Percentiles rank a stretch among this genome's conserved stretches.
Conservation (phyloP, 92 coral and sea anemone species). For the Paramuricea clavata region DNA sequence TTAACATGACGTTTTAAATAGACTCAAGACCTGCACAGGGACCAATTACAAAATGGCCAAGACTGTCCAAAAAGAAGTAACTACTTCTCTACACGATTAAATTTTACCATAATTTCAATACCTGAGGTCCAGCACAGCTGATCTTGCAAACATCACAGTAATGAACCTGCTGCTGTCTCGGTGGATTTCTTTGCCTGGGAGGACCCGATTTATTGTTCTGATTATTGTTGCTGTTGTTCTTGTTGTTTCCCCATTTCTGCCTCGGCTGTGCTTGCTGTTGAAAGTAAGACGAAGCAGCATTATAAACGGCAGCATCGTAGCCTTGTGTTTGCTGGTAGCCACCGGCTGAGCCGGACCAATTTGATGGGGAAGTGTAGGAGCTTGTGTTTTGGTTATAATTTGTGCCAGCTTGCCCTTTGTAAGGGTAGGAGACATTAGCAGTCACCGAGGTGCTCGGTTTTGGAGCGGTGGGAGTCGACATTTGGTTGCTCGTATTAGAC, state of each 20-base stretch:
- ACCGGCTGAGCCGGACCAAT: conserved; percentile 75
- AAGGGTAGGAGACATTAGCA: conserved; percentile 93
- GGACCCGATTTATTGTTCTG: conserved; percentile 62
- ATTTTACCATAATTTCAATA: conserved; percentile 15
- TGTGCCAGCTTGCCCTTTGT: conserved; percentile 82
- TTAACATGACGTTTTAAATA: not conserved
- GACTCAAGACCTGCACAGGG: too few species aligned
- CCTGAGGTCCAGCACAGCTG: conserved; percentile 99
- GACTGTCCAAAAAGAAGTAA: too few species aligned
- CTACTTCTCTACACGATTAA: not conserved
- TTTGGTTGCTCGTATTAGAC: conserved; percentile 16
- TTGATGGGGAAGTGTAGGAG: conserved; percentile 81
- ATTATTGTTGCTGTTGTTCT: conserved; percentile 49
- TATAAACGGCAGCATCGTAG: conserved; percentile 97
- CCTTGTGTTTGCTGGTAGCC: conserved; percentile 94
- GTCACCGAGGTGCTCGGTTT: conserved; percentile 82
- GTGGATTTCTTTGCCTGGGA: conserved; percentile 84
- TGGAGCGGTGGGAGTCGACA: not conserved
- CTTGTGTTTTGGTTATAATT: conserved; percentile 82
- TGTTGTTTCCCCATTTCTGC: conserved; percentile 86
- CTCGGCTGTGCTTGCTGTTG: conserved; percentile 91
- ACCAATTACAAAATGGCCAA: too few species aligned
- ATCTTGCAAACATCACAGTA: conserved; percentile 99
- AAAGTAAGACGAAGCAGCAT: conserved; percentile 96
- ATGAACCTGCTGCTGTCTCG: conserved; percentile 95